These are phyloP conservation scores for Lepidonotus clava DNA, from an alignment of 2,888 invertebrate species.

Conservation along the genomic window DNA sequence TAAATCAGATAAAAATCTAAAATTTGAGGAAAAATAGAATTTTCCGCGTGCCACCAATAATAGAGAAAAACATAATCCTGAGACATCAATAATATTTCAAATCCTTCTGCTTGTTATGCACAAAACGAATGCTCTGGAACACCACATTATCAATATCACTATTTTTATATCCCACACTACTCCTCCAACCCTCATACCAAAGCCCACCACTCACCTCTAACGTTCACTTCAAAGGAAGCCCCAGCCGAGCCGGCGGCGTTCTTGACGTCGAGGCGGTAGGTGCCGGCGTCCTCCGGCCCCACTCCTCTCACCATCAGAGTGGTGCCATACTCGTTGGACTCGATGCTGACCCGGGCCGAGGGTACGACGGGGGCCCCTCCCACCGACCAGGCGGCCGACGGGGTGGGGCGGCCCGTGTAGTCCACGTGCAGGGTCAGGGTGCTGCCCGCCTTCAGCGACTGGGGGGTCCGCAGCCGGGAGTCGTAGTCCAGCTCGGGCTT, in stretches of 20 bases:
- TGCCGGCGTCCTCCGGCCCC: conserved; percentile 89
- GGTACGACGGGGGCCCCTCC: conserved; percentile 59
- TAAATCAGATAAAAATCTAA: too few relatives aligned
- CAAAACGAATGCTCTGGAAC: too few relatives aligned
- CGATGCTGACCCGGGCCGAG: conserved; percentile 55
- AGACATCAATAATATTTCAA: too few relatives aligned
- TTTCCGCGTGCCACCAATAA: too few relatives aligned
- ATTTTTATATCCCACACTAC: too few relatives aligned
- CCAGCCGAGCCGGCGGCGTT: conserved; percentile 89
- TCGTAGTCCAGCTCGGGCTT: conserved; percentile 66
- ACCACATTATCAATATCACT: too few relatives aligned
- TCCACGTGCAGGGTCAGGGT: conserved; percentile 63
- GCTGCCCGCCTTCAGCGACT: conserved; percentile 62
- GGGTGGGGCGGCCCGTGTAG: conserved; percentile 64
- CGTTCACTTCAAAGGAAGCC: conserved; percentile 87
- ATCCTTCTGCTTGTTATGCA: too few relatives aligned
- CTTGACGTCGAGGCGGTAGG: conserved; percentile 89
- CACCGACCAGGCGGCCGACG: conserved; percentile 66
- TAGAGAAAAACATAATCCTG: too few relatives aligned
- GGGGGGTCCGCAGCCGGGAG: conserved; percentile 58
- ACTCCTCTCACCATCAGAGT: conserved; percentile 82
- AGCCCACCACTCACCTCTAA: conserved; percentile 81
- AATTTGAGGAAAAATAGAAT: too few relatives aligned
- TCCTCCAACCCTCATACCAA: too few relatives aligned
- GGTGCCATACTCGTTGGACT: conserved; percentile 62